phyloP scores from a whole-genome alignment of 1,140 invertebrate genomes.

The Tribolium castaneum region DNA sequence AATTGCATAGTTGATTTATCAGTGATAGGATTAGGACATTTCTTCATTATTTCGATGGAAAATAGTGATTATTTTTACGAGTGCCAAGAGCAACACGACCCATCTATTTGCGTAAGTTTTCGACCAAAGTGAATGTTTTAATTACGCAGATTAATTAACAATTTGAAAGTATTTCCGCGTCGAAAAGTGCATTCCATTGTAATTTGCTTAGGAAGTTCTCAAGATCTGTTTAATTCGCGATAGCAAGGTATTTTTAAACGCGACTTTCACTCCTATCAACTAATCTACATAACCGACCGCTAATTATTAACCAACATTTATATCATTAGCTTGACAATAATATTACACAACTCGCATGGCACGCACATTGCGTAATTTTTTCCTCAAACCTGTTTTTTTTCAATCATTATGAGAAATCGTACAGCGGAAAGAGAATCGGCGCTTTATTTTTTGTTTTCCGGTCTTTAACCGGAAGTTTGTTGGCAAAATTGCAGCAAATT shows the following conservation, averaged over 20 bases:
- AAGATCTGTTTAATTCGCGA: background rate
- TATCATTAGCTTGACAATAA: constrained; percentile 5
- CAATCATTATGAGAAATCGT: background rate
- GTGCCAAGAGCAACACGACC: constrained; percentile 12
- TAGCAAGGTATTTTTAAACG: background rate
- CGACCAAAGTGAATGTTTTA: background rate
- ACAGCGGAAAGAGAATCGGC: background rate
- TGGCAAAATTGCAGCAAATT: background rate
- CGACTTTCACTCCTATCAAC: constrained; percentile 15
- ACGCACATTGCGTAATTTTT: constrained; percentile 18
- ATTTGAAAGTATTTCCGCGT: constrained; percentile 2
- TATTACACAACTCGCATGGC: background rate
- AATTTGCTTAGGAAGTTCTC: background rate
- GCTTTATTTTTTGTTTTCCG: background rate
- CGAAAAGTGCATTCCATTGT: background rate
- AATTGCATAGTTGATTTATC: constrained; percentile 8
- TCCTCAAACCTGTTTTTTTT: background rate
- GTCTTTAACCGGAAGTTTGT: background rate
- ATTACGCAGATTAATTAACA: background rate
- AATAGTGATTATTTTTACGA: constrained; percentile 8
- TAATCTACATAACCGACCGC: constrained; percentile 3
- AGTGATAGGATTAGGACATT: constrained; percentile 14
- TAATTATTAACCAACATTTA: constrained; percentile 32
- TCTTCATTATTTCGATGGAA: constrained; percentile 3
- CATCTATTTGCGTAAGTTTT: constrained; percentile 17